Evolutionary conservation across 2,113 vertebrate genomes (phyloP), one percentile per base, ranked within the genome.

Genomic region (Nothoprocta perdicaria): DNA sequence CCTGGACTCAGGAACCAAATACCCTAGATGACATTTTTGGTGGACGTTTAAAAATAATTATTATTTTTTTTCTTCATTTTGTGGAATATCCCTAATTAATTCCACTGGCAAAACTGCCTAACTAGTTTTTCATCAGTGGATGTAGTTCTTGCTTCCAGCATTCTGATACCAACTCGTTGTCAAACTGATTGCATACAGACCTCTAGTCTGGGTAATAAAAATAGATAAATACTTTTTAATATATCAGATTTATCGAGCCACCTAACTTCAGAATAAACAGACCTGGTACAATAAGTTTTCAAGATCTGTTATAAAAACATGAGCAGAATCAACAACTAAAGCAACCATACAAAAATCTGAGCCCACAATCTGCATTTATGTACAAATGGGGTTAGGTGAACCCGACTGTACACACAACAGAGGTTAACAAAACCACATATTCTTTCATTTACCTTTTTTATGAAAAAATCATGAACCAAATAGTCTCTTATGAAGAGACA

Each of bases 11-110:
- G 33, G 63, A 33, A 72, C 38, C 1, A 68, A 89, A 68, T 17
- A 48, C 0, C 2, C 17, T 58, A 66, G 35, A 8, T 52, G 18
- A 33, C 2, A 4, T 27, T 84, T 84, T 38, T 27, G 5, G 17
- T 27, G 18, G 21, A 45, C 14, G 12, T n/a, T 16, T 16, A 29
- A 29, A 52, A 48, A 31, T 50, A 67, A 8, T 58, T 33, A 7
- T 55, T 29, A 12, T 31, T 48, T n/a, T 31, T 65, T 58, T 41
- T 12, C 4, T 61, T 41, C 5, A 11, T 43, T 55, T 73, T 52
- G 67, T 61, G 38, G 58, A 53, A 74, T 57, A 46, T 74, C 12
- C 10, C 31, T 27, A 40, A 53, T 43, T 58, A 75, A 29, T 58
- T 74, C 9, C 45, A 86, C 0, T 62, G 45, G 19, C 6, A 14